A percentile compares a stretch with the other conserved stretches of the same genome.
phyloP scores from a whole-genome alignment of 1,140 invertebrate species.

The Lepidurus apus region DNA sequence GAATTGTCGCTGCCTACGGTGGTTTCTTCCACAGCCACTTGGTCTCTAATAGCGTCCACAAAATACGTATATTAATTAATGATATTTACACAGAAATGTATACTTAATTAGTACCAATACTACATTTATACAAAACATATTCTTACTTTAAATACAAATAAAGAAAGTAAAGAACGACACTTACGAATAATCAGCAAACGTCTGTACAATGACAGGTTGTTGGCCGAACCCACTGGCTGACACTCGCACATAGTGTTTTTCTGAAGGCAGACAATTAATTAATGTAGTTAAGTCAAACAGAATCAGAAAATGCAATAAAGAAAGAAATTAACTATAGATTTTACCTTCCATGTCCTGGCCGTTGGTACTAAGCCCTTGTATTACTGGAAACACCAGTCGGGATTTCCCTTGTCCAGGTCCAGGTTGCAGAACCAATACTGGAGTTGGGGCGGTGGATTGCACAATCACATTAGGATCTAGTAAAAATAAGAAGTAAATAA shows the following conservation, averaged over 20 bases:
- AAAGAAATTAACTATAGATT: not conserved
- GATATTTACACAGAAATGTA: not conserved
- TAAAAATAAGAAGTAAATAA: not conserved
- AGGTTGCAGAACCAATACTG: slow-evolving; percentile 32
- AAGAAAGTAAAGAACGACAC: not conserved
- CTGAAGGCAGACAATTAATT: not conserved
- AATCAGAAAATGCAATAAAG: not conserved
- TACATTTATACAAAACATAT: too few relatives aligned
- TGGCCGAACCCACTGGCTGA: slow-evolving; percentile 8
- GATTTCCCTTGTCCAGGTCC: slow-evolving; percentile 1
- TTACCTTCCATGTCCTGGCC: slow-evolving; percentile 13
- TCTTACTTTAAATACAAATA: not conserved
- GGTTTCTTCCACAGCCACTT: slow-evolving; percentile 13
- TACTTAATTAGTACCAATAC: not conserved
- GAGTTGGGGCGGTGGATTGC: slow-evolving; percentile 31
- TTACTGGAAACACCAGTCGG: not conserved
- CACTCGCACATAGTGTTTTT: slow-evolving; percentile 6
- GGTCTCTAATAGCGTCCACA: not conserved
- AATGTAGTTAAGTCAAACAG: not conserved
- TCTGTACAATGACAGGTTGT: slow-evolving; percentile 11
- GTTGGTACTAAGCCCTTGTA: slow-evolving; percentile 6
- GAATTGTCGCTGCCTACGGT: not conserved
- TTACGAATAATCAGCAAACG: slow-evolving; percentile 19
- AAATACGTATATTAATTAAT: not conserved
- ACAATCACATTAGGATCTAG: slow-evolving; percentile 28